phyloP scores from a whole-genome alignment of 2,888 invertebrate genomes.

The Ischnus inquisitorius region DNA sequence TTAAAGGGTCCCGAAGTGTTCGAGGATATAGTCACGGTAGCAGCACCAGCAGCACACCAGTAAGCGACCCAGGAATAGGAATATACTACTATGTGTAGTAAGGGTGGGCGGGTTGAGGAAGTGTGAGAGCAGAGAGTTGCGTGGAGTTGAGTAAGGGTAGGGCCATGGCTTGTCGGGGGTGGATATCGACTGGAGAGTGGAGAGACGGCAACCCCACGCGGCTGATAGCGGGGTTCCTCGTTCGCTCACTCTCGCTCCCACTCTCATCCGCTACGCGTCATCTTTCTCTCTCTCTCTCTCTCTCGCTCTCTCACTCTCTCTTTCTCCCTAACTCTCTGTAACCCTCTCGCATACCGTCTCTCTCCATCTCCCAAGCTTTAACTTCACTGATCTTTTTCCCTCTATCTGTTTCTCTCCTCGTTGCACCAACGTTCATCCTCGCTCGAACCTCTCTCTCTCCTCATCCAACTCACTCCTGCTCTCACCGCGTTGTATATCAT shows the following conservation, averaged over 20 bases:
- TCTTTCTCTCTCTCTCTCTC: conserved; percentile 10
- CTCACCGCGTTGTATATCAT: not conserved
- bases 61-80: conserved; percentile 10
- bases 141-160: conserved; percentile 70
- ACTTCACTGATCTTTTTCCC: conserved; percentile 43
- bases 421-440: conserved; percentile 46
- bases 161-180: conserved; percentile 70
- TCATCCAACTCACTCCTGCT: not conserved
- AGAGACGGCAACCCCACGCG: conserved; percentile 69
- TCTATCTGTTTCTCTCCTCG: conserved; percentile 25
- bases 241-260: conserved; percentile 52
- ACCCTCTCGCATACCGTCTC: conserved; percentile 32
- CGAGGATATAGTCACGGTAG: conserved; percentile 27
- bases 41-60: conserved; percentile 27
- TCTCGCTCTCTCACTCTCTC: conserved; percentile 14
- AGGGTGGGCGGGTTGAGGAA: conserved; percentile 39
- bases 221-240: conserved; percentile 60
- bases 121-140: conserved; percentile 57
- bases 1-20: conserved; percentile 39
- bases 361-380: conserved; percentile 32
- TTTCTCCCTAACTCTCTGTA: conserved; percentile 5
- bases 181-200: conserved; percentile 75
- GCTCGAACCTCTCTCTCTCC: not conserved
- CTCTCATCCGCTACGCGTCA: conserved; percentile 32
- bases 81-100: conserved; percentile 24